Conservation (phyloP, 2,797 vertebrate species). For the Salmo trutta region DNA sequence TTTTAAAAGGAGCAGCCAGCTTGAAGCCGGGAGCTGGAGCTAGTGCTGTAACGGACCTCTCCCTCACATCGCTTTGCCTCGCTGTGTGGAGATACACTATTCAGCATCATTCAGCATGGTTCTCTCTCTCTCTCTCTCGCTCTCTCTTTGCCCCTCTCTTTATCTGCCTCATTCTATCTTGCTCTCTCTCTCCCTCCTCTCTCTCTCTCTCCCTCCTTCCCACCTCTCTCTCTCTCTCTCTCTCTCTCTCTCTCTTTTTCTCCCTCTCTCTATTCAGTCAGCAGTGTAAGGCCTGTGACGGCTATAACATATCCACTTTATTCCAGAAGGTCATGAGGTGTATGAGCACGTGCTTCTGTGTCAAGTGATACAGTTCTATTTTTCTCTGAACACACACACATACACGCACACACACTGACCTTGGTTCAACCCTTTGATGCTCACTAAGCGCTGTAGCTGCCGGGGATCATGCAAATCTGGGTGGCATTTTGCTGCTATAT, state of each 20-base stretch:
- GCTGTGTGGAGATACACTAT: conserved; percentile 8
- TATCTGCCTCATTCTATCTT: background rate
- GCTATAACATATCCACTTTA: conserved; percentile 11
- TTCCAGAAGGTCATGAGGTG: conserved; percentile 28
- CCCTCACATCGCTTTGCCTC: background rate
- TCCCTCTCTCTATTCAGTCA: background rate
- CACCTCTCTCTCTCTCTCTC: background rate
- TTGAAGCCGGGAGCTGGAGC: conserved; percentile 9
- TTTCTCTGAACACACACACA: background rate
- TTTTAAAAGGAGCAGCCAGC: conserved; percentile 33
- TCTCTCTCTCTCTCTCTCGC: background rate
- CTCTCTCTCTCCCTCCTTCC: background rate
- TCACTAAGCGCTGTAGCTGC: background rate
- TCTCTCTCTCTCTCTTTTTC: background rate
- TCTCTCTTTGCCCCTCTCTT: background rate
- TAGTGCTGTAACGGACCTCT: background rate
- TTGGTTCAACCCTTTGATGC: conserved; percentile 21
- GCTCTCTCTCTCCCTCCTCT: background rate
- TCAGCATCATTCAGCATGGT: background rate
- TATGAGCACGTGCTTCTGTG: background rate
- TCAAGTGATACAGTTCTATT: conserved; percentile 18
- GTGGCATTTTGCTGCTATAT: background rate
- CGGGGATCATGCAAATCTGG: conserved; percentile 1
- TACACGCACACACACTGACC: background rate
- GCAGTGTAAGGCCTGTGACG: background rate